These are phyloP conservation scores for Sanderia malayensis DNA, from an alignment of 30 jellyfish, hydroid and myxozoan species.

Conservation along the genomic window DNA sequence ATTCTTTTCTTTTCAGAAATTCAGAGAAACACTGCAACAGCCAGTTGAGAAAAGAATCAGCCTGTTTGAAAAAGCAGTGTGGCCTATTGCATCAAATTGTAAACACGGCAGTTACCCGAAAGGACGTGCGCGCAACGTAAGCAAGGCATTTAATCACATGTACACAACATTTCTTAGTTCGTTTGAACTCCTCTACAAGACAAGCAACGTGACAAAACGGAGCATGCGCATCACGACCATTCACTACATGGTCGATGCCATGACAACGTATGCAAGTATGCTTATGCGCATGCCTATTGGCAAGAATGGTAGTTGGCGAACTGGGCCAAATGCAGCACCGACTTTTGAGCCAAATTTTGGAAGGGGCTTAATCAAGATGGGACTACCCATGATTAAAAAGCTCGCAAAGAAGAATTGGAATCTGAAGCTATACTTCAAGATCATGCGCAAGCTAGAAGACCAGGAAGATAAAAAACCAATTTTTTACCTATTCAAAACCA, in stretches of 20 bases:
- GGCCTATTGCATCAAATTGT: conserved; percentile 30
- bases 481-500: too few relatives aligned
- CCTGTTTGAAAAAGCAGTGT: conserved; percentile 18
- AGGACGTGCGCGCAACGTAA: conserved; percentile 7
- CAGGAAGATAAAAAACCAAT: too few relatives aligned
- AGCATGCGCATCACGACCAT: background rate
- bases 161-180: conserved; percentile 22
- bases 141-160: conserved; percentile 27
- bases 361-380: background rate
- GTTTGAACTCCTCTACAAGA: conserved; percentile 4
- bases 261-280: background rate
- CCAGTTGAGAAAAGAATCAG: background rate
- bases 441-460: background rate
- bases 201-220: background rate
- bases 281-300: conserved; percentile 30
- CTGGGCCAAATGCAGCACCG: conserved; percentile 48
- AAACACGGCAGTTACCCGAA: conserved; percentile 15
- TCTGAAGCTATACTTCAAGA: background rate
- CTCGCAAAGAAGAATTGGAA: conserved; percentile 10
- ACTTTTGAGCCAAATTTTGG: conserved; percentile 26
- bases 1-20: conserved; percentile 10
- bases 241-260: conserved; percentile 8
- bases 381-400: background rate
- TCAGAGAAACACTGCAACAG: background rate
- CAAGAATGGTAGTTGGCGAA: conserved; percentile 1